A percentile compares a stretch with the other conserved stretches of the same genome.
phyloP scores from a whole-genome alignment of 2,797 vertebrate genomes.

The Garrulus glandarius region DNA sequence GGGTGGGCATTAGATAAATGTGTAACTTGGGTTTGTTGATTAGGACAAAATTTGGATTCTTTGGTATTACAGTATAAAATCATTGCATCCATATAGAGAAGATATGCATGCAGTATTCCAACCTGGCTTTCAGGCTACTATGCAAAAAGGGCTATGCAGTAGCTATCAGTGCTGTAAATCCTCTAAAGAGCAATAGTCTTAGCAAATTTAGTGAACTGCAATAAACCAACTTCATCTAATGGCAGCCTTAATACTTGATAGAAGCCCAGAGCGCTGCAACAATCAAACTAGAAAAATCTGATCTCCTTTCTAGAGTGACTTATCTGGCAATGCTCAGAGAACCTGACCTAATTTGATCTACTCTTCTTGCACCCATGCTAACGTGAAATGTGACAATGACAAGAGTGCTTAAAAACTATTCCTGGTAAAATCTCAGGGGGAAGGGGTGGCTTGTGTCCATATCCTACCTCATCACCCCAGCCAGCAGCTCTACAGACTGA shows the following conservation, averaged over 20 bases:
- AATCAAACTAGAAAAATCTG: conserved; percentile 12
- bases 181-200: neutral
- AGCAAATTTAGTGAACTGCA: neutral
- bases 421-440: neutral
- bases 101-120: neutral
- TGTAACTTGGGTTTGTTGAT: neutral
- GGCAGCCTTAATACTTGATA: neutral
- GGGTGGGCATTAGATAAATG: neutral
- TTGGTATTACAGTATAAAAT: neutral
- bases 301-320: neutral
- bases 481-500: neutral
- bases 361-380: neutral
- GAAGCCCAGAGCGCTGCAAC: neutral
- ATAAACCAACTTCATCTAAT: neutral
- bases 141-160: neutral
- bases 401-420: neutral
- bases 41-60: neutral
- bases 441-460: neutral
- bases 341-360: neutral
- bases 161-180: neutral
- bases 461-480: neutral
- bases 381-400: conserved; percentile 16
- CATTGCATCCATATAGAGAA: neutral
- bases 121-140: neutral
- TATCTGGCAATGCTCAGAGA: neutral